These are phyloP conservation scores for Zaprionus camerounensis DNA, from an alignment of 1,140 invertebrate genomes.

Conservation along the genomic window DNA sequence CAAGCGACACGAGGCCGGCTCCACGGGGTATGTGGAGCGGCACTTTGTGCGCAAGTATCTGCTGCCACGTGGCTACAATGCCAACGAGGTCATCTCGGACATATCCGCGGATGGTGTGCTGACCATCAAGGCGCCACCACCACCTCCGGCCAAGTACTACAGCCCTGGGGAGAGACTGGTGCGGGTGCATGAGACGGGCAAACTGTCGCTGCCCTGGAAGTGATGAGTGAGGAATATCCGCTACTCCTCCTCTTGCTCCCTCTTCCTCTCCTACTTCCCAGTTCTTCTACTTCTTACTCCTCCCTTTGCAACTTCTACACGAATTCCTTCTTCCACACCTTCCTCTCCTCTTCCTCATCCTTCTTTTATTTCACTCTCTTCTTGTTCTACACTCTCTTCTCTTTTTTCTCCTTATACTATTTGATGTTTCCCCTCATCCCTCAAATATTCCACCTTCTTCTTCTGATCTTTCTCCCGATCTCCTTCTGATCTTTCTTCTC, in stretches of 20 bases:
- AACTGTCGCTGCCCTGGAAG: conserved; percentile 77
- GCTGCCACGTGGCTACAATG: conserved; percentile 86
- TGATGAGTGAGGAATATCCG: conserved; percentile 18
- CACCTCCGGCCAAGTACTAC: conserved; percentile 79
- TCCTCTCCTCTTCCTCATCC: no score
- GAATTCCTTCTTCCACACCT: no score
- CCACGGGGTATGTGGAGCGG: conserved; percentile 89
- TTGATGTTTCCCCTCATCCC: no score
- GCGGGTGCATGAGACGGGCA: conserved; percentile 75
- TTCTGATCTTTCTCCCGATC: no score
- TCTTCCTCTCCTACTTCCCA: not conserved
- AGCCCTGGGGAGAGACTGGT: conserved; percentile 65
- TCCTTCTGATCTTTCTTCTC: not conserved
- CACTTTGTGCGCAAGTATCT: conserved; percentile 90
- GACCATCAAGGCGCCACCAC: conserved; percentile 88
- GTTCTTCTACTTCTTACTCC: not conserved
- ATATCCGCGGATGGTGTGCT: conserved; percentile 91
- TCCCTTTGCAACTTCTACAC: not conserved
- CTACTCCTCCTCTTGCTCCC: not conserved
- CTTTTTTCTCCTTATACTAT: no score
- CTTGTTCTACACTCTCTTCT: no score
- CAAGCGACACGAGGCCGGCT: conserved; percentile 89
- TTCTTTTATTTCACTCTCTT: no score
- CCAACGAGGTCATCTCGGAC: conserved; percentile 89
- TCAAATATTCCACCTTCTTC: no score